Percentiles rank a stretch among this genome's conserved stretches.
phyloP scores from a whole-genome alignment of 2,888 invertebrate genomes.

The Autographa pulchrina region DNA sequence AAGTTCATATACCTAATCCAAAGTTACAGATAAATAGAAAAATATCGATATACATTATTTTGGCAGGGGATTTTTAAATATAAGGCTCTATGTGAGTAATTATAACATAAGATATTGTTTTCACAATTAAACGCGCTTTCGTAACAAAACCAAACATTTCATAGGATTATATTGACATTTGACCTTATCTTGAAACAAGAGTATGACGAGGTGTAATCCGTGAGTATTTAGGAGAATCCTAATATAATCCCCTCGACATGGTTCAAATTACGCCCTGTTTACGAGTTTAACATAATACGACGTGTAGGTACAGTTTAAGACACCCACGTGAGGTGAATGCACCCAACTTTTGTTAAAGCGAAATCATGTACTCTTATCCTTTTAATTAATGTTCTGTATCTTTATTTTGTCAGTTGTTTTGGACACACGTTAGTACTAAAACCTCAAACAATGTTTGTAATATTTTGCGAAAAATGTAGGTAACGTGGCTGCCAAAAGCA shows the following conservation, averaged over 20 bases:
- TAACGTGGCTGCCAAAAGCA: not conserved
- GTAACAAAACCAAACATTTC: not conserved
- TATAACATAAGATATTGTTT: not conserved
- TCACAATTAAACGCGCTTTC: not conserved
- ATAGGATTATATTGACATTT: not conserved
- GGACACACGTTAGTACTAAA: conserved; percentile 6
- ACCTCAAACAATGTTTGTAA: not conserved
- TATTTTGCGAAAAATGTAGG: conserved; percentile 2
- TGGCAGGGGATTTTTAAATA: too few species aligned
- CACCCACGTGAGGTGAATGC: conserved; percentile 55
- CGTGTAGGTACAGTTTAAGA: conserved; percentile 34
- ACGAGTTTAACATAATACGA: conserved; percentile 4
- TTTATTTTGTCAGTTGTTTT: conserved; percentile 32
- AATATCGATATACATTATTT: too few species aligned
- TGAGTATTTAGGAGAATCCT: conserved; percentile 21
- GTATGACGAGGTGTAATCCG: not conserved
- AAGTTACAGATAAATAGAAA: not conserved
- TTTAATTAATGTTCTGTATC: conserved; percentile 34
- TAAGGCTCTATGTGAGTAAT: too few species aligned
- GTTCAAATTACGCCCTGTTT: conserved; percentile 26
- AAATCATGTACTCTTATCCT: conserved; percentile 44
- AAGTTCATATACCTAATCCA: not conserved
- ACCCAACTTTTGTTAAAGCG: conserved; percentile 48
- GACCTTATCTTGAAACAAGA: conserved; percentile 6
- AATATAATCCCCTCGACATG: conserved; percentile 31